Conservation (phyloP, 2,797 vertebrate species). For the Amphiprion clarkii region DNA sequence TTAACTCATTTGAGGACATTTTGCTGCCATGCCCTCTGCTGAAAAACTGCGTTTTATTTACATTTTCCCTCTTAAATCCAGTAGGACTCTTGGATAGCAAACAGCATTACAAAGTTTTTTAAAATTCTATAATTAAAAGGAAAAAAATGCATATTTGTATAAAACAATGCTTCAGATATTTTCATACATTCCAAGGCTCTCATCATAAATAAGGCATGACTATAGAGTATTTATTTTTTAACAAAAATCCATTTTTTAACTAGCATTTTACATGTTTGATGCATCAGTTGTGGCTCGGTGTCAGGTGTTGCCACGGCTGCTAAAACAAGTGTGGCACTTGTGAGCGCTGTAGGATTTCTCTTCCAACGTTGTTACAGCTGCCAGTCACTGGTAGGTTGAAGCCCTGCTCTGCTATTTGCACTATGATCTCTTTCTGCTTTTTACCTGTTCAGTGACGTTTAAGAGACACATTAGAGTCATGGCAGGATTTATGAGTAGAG, state of each 20-base stretch:
- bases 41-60: slow-evolving; percentile 10
- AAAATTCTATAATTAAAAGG: background rate
- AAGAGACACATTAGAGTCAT: background rate
- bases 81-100: background rate
- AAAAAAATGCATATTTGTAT: slow-evolving; percentile 21
- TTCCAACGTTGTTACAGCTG: background rate
- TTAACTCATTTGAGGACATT: slow-evolving; percentile 1
- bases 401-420: slow-evolving; percentile 49
- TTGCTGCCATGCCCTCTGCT: slow-evolving; percentile 4
- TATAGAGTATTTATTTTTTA: slow-evolving; percentile 58
- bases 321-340: slow-evolving; percentile 28
- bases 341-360: slow-evolving; percentile 18
- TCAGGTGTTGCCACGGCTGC: slow-evolving; percentile 42
- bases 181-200: slow-evolving; percentile 72
- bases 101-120: background rate
- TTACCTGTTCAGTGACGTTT: slow-evolving; percentile 22
- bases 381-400: slow-evolving; percentile 14
- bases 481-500: background rate
- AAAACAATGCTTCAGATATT: slow-evolving; percentile 39
- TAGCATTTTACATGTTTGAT: slow-evolving; percentile 19
- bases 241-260: slow-evolving; percentile 21
- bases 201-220: slow-evolving; percentile 23
- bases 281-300: slow-evolving; percentile 5
- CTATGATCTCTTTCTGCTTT: slow-evolving; percentile 37
- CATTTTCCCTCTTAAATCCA: background rate